phyloP scores from a whole-genome alignment of 1,140 invertebrate genomes.

The Drosophila repletoides region DNA sequence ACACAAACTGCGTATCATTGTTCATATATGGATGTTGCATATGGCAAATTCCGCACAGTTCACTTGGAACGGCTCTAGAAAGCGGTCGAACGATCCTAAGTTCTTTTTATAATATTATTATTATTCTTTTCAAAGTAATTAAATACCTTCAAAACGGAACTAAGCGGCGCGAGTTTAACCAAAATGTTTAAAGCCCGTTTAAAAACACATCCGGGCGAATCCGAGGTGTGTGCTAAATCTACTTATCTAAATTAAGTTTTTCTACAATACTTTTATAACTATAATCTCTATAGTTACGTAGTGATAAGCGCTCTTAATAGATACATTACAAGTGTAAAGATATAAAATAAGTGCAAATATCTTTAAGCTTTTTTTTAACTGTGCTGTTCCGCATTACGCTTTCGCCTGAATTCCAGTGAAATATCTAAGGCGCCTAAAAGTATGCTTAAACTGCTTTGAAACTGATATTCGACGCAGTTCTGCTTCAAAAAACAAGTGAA shows the following conservation, averaged over 20 bases:
- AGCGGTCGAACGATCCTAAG: slow-evolving; percentile 18
- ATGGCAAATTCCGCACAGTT: slow-evolving; percentile 42
- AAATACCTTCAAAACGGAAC: slow-evolving; percentile 70
- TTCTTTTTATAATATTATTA: neutral
- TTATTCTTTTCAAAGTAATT: neutral
- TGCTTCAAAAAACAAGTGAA: too few relatives aligned
- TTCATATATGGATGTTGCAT: slow-evolving; percentile 52
- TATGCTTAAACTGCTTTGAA: too few relatives aligned
- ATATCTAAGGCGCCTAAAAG: too few relatives aligned
- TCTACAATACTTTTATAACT: neutral
- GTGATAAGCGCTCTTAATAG: neutral
- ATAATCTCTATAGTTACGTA: slow-evolving; percentile 11
- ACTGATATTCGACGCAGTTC: too few relatives aligned
- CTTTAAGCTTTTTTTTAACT: too few relatives aligned
- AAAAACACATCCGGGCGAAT: slow-evolving; percentile 63
- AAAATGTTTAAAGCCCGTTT: slow-evolving; percentile 77
- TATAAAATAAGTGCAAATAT: neutral
- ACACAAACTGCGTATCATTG: slow-evolving; percentile 20
- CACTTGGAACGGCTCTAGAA: slow-evolving; percentile 29
- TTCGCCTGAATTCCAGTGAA: too few relatives aligned
- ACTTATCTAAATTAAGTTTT: neutral
- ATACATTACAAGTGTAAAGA: neutral
- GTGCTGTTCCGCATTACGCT: too few relatives aligned
- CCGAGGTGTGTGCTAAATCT: slow-evolving; percentile 52
- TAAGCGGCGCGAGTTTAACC: slow-evolving; percentile 71